Percentiles rank a stretch among this genome's conserved stretches.
Evolutionary conservation across 2,113 vertebrate genomes (phyloP).

Genomic region (Caranx ignobilis): DNA sequence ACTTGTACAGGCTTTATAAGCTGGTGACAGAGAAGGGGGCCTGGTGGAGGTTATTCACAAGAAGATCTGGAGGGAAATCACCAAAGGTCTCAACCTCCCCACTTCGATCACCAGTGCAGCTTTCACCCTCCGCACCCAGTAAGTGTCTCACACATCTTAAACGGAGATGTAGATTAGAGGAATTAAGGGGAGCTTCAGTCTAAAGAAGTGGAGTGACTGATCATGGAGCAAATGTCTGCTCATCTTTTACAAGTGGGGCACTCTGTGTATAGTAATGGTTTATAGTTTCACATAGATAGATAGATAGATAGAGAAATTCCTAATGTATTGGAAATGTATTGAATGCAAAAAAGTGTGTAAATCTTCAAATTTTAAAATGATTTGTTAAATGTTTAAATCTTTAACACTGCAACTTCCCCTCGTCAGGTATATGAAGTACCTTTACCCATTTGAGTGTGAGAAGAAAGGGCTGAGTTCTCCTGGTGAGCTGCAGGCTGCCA

Average conservation of each 20-base stretch:
- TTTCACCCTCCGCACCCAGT: conserved; percentile 98
- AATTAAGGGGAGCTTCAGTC: neutral
- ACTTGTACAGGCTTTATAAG: conserved; percentile 96
- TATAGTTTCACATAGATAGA: too few relatives aligned
- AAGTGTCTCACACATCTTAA: conserved; percentile 36
- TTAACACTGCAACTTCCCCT: neutral
- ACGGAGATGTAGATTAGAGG: neutral
- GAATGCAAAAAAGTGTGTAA: neutral
- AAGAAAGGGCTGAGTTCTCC: conserved; percentile 97
- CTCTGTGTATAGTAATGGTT: too few relatives aligned
- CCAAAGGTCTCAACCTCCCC: conserved; percentile 96
- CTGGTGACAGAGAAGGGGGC: conserved; percentile 97
- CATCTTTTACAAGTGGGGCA: too few relatives aligned
- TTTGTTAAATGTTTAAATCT: neutral
- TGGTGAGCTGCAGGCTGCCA: conserved; percentile 94
- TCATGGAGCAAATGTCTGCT: neutral
- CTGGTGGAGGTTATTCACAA: conserved; percentile 99
- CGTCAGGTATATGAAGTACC: conserved; percentile 94
- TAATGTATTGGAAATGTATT: neutral
- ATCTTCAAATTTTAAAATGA: neutral
- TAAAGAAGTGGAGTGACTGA: neutral
- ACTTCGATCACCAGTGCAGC: conserved; percentile 98
- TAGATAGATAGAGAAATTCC: neutral
- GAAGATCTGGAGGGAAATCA: conserved; percentile 99
- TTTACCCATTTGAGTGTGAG: conserved; percentile 97